Evolutionary conservation across 2,113 vertebrate species (phyloP).

Genomic region (Mystacornis crossleyi): DNA sequence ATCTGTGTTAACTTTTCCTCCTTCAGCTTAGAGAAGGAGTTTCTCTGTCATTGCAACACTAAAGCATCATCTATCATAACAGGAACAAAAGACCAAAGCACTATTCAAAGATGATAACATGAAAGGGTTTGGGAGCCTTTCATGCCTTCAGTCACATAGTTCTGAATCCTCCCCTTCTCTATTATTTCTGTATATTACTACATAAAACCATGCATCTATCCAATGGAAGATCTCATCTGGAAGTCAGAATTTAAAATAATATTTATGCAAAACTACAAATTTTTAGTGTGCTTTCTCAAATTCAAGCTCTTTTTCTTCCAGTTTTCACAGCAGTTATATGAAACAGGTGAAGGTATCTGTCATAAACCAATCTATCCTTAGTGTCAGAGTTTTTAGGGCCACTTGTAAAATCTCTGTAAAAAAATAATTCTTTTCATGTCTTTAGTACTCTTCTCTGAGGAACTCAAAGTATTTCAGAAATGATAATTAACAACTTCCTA

Average conservation of each 20-base stretch:
- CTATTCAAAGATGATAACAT: slow-evolving; percentile 31
- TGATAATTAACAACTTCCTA: not conserved
- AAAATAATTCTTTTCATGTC: not conserved
- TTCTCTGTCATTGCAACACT: not conserved
- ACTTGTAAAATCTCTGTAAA: not conserved
- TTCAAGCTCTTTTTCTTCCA: not conserved
- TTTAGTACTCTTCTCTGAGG: not conserved
- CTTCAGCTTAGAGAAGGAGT: not conserved
- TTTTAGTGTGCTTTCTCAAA: not conserved
- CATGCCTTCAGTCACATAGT: not conserved
- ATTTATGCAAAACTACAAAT: not conserved
- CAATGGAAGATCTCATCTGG: not conserved
- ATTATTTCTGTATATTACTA: slow-evolving; percentile 20
- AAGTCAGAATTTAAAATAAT: not conserved
- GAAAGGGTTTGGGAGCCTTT: slow-evolving; percentile 38
- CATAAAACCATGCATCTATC: not conserved
- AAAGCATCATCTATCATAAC: slow-evolving; percentile 35
- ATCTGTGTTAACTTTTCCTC: not conserved
- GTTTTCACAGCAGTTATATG: not conserved
- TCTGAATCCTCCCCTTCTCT: not conserved
- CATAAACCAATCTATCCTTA: not conserved
- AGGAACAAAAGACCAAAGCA: slow-evolving; percentile 37
- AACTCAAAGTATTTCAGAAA: not conserved
- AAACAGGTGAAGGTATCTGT: not conserved
- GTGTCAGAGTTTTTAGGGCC: not conserved